A percentile compares a stretch with the other conserved stretches of the same genome.
phyloP scores from a whole-genome alignment of 1,140 invertebrate genomes.

The Helicoverpa zea region DNA sequence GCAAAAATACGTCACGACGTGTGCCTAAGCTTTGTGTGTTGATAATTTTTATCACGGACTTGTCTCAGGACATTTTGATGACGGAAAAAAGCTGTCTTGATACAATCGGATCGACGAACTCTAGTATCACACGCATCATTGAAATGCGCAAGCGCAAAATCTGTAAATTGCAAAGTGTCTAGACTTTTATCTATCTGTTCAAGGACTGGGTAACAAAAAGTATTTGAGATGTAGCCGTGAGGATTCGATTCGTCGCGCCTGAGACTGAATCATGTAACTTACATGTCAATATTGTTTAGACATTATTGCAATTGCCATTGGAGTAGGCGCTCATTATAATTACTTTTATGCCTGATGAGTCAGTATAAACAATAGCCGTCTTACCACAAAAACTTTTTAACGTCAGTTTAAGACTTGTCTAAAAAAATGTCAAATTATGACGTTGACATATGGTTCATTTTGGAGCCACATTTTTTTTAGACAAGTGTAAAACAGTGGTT shows the following conservation, averaged over 20 bases:
- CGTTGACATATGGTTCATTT: too few relatives aligned
- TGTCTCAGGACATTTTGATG: conserved; percentile 61
- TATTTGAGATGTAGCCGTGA: conserved; percentile 65
- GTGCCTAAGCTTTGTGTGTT: conserved; percentile 72
- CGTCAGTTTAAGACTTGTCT: too few relatives aligned
- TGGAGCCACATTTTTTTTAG: too few relatives aligned
- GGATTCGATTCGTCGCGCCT: conserved; percentile 72
- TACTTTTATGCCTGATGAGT: conserved; percentile 4
- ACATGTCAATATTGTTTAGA: conserved; percentile 51
- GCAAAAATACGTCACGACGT: conserved; percentile 76
- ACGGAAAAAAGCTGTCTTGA: conserved; percentile 66
- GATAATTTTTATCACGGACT: conserved; percentile 79
- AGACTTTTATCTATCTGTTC: conserved; percentile 78
- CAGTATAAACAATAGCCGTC: neutral
- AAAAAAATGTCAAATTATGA: too few relatives aligned
- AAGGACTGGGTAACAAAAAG: conserved; percentile 74
- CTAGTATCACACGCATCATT: conserved; percentile 78
- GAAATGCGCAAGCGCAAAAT: conserved; percentile 82
- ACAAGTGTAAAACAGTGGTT: too few relatives aligned
- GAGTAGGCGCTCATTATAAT: conserved; percentile 61
- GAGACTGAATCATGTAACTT: conserved; percentile 50
- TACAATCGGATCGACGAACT: conserved; percentile 79
- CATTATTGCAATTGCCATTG: conserved; percentile 66
- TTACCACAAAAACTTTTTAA: too few relatives aligned
- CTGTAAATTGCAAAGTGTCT: conserved; percentile 80